Conservation (phyloP, 2,113 vertebrate genomes). For the Callorhinus ursinus region DNA sequence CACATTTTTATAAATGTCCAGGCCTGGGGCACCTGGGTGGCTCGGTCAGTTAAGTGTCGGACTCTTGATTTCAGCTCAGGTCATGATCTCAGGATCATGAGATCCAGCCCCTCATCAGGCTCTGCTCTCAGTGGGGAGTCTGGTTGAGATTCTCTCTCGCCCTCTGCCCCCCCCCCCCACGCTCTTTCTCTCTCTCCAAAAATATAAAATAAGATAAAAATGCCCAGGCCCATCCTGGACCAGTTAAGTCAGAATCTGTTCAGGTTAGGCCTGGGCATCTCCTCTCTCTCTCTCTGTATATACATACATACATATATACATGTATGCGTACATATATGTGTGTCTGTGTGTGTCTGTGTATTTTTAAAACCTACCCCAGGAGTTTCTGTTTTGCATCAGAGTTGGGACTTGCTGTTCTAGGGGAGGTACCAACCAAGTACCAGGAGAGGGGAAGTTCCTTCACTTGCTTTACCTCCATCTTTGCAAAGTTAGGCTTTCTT, state of each 20-base stretch:
- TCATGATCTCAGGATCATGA: background rate
- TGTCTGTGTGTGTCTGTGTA: background rate
- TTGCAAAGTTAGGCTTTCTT: conserved; percentile 45
- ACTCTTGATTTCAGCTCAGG: background rate
- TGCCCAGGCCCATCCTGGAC: background rate
- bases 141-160: background rate
- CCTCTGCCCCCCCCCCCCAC: background rate
- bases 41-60: background rate
- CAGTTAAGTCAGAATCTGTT: background rate
- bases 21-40: background rate
- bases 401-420: conserved; percentile 1
- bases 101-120: background rate
- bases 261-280: background rate
- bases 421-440: background rate
- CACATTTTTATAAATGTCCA: background rate
- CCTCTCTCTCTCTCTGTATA: background rate
- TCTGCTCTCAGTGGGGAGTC: background rate
- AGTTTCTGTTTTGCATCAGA: conserved; percentile 46
- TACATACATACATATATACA: background rate
- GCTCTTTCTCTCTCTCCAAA: background rate
- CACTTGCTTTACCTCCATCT: conserved; percentile 1
- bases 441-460: conserved; percentile 36
- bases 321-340: background rate
- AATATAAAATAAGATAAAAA: background rate
- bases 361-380: background rate